These are phyloP conservation scores for Oreochromis aureus DNA, from an alignment of 2,113 vertebrate genomes.

Conservation along the genomic window DNA sequence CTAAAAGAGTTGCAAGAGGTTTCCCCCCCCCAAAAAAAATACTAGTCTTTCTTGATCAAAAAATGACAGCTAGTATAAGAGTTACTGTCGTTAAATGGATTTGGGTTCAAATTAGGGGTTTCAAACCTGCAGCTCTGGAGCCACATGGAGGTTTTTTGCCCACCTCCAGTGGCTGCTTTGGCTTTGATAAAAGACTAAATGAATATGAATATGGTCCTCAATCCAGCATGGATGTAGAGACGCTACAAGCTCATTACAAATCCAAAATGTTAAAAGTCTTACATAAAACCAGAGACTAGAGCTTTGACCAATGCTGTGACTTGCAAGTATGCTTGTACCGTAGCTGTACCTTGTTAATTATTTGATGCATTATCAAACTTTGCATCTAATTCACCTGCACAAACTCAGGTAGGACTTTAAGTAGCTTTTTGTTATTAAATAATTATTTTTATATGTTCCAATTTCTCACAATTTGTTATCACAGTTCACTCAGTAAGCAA, in stretches of 20 bases:
- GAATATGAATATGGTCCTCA: neutral
- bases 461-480: neutral
- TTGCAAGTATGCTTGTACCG: neutral
- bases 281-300: neutral
- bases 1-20: neutral
- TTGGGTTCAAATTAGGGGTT: neutral
- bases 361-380: neutral
- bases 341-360: neutral
- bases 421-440: neutral
- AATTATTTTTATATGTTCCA: neutral
- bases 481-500: neutral
- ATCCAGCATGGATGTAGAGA: neutral
- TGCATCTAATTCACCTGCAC: neutral
- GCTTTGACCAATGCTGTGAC: neutral
- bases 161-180: neutral
- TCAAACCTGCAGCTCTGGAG: neutral
- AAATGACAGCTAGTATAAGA: neutral
- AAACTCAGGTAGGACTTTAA: neutral
- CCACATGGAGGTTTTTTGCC: neutral
- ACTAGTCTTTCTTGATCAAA: neutral
- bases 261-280: neutral
- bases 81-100: neutral
- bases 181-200: neutral
- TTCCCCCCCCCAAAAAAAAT: neutral
- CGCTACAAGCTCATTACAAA: too few relatives aligned